Conservation (phyloP, 2,888 invertebrate species). For the Selenia dentaria region DNA sequence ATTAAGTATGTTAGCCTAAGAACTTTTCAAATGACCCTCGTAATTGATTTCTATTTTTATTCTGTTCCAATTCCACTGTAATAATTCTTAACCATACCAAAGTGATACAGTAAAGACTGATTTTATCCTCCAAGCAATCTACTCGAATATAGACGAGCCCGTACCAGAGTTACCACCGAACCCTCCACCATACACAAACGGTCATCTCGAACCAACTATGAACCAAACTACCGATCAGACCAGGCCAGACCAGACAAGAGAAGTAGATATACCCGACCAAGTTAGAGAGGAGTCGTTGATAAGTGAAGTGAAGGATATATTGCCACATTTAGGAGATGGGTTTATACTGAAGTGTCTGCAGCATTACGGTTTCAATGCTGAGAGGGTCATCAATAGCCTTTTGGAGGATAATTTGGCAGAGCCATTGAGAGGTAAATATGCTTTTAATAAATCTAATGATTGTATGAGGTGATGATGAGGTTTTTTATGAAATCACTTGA, state of each 20-base stretch:
- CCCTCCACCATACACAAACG: constrained; percentile 46
- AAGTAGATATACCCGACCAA: constrained; percentile 69
- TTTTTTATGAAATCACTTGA: too few relatives aligned
- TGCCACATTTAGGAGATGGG: constrained; percentile 93
- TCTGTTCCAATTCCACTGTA: too few relatives aligned
- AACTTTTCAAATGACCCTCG: too few relatives aligned
- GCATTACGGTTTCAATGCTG: constrained; percentile 90
- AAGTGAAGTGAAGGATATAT: constrained; percentile 88
- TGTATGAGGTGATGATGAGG: too few relatives aligned
- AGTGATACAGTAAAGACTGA: constrained; percentile 84
- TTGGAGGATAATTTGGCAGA: constrained; percentile 87
- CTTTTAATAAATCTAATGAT: too few relatives aligned
- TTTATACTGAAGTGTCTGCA: constrained; percentile 90
- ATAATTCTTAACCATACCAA: constrained; percentile 31
- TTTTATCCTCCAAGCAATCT: constrained; percentile 81
- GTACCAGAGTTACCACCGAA: constrained; percentile 43
- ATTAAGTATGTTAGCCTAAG: too few relatives aligned
- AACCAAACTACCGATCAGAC: constrained; percentile 36
- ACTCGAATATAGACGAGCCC: constrained; percentile 71
- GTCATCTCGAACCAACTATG: constrained; percentile 46
- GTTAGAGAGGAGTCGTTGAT: constrained; percentile 80
- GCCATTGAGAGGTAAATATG: constrained; percentile 57
- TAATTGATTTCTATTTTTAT: too few relatives aligned
- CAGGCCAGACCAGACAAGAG: constrained; percentile 46
- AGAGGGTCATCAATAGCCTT: constrained; percentile 92